Evolutionary conservation across 2,113 vertebrate genomes (phyloP), one percentile per base, ranked within the genome.

Genomic region (Fregata magnificens): DNA sequence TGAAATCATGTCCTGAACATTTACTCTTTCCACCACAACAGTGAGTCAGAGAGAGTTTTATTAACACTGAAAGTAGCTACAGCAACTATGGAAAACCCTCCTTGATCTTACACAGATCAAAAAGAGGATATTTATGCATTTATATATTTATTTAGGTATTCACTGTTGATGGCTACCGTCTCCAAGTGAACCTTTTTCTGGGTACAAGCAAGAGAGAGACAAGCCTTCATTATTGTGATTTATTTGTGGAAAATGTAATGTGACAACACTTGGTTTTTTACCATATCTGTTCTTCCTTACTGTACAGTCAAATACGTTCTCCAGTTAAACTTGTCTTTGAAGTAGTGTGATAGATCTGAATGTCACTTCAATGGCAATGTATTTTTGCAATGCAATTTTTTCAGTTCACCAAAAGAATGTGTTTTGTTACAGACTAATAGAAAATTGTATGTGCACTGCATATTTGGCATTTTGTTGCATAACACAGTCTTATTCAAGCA

Each of bases 171-270:
- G 13, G 63, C 18, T 73, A 16, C 13, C 7, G n/a, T 78, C 42
- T 76, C 45, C 25, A 83, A 62, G 32, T 50, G 38, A 86, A 78
- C 11, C 10, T 76, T 87, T 93, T 84, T 31, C 47, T 79, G 14
- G 3, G 16, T 67, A 21, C 2, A 4, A 87, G 44, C 66, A 82
- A 3, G 11, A 26, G 55, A 93, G 82, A 89, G 38, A 89, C 65
- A 89, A 89, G 7, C 5, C 18, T 86, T 84, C 73, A 61, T 84
- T 89, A 82, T 12, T 63, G 24, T 59, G 84, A 96, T 91, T 74
- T 87, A 87, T 87, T 84, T 84, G 29, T 89, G 70, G 77, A 96
- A 95, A 96, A 96, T 72, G 5, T 63, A 87, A 89, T 36, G 42
- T 65, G 77, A 89, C 73, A 67, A 87, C 52, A 8, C 31, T 82